Evolutionary conservation across 2,888 invertebrate genomes (phyloP), one percentile per base, ranked within the genome.

Genomic region (Charanyca ferruginea): DNA sequence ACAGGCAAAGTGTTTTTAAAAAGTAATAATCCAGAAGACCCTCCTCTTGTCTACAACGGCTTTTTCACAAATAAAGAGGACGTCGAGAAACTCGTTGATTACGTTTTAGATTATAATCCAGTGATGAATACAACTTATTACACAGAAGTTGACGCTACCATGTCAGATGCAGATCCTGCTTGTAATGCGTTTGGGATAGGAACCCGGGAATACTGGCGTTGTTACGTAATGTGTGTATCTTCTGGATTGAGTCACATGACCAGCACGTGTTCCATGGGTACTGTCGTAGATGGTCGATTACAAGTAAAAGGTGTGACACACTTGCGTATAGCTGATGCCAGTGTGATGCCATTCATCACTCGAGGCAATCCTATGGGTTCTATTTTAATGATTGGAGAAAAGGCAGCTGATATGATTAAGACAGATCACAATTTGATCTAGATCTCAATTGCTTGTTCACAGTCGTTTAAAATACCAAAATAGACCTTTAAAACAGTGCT

Each of bases 321-420:
- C 4, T 64, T 87, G 8, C 71, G 86, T 18, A 66, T 86, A 48
- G 83, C 75, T 28, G 86, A 85, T 73, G 86, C 83, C 8, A 86
- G 85, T 78, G 70, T 85, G 0, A 79, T 85, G 80, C 85, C 85
- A 5, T 74, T 72, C 3, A 70, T 76, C n/a, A 72, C 73, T 9
- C 79, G 79, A 64, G 83, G 80, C 7, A 83, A 84, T 44, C 84
- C 83, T 20, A 63, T 80, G 7, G 86, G 68, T 2, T 45, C 85
- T 0, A 77, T 84, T 5, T 64, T 87, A 9, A 86, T 87, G 85
- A 81, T 89, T 18, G 88, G 82, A 4, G 88, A 89, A 61, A 85
- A 85, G 53, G 85, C 79, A 4, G 76, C 89, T 2, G 87, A 88
- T 32, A 76, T 87, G 60, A 86, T 89, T 8, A 88, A 86, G 28